These are phyloP conservation scores for Drosophila funebris DNA, from an alignment of 1,140 invertebrate species.

Conservation along the genomic window DNA sequence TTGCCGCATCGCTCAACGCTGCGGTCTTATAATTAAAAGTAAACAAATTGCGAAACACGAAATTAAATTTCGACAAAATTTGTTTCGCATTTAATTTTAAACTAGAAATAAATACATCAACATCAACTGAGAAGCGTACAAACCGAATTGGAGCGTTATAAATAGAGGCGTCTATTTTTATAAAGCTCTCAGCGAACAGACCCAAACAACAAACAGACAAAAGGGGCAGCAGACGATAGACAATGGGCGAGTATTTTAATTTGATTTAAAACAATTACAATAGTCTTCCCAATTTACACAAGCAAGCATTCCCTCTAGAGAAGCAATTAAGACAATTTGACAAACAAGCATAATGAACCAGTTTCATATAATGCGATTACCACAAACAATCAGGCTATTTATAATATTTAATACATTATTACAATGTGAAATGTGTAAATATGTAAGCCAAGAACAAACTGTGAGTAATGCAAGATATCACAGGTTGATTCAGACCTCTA, in stretches of 20 bases:
- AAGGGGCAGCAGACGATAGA: background rate
- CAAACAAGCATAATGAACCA: conserved; percentile 32
- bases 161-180: conserved; percentile 67
- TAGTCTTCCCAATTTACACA: conserved; percentile 3
- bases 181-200: conserved; percentile 25
- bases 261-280: conserved; percentile 40
- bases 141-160: conserved; percentile 50
- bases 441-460: background rate
- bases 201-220: conserved; percentile 14
- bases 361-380: conserved; percentile 13
- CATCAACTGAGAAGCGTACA: conserved; percentile 24
- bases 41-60: conserved; percentile 59
- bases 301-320: too few relatives aligned
- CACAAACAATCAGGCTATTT: conserved; percentile 1
- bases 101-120: conserved; percentile 46
- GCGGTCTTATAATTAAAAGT: conserved; percentile 77
- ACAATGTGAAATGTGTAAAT: background rate
- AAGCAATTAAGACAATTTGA: conserved; percentile 1
- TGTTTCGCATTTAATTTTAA: conserved; percentile 50
- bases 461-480: too few relatives aligned
- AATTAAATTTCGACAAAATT: conserved; percentile 68
- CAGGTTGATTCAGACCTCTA: too few relatives aligned
- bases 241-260: conserved; percentile 36
- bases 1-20: too few relatives aligned
- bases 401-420: conserved; percentile 1